Evolutionary conservation across 2,888 invertebrate genomes (phyloP).

Genomic region (Autographa gamma): DNA sequence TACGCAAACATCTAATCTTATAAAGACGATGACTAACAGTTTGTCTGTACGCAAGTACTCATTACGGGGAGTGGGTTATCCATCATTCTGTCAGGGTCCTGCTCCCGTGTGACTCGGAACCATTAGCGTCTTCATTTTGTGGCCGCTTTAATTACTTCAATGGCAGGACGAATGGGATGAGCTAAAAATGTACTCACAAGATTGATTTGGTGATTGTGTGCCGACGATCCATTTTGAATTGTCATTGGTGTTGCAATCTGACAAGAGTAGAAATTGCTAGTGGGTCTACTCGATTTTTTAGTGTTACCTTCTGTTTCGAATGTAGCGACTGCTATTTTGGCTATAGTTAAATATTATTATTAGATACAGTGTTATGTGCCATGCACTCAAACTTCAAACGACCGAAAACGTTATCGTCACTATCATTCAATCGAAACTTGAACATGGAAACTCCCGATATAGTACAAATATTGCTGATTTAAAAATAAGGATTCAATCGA

Average conservation of each 20-base stretch:
- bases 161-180: slow-evolving; percentile 36
- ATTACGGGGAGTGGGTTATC: slow-evolving; percentile 70
- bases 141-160: slow-evolving; percentile 64
- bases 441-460: slow-evolving; percentile 49
- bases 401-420: slow-evolving; percentile 18
- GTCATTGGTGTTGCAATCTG: not conserved
- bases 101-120: slow-evolving; percentile 63
- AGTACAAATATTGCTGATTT: slow-evolving; percentile 52
- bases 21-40: slow-evolving; percentile 56
- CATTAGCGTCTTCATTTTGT: slow-evolving; percentile 67
- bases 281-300: not conserved
- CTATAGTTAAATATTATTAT: too few relatives aligned
- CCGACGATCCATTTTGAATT: slow-evolving; percentile 1
- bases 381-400: not conserved
- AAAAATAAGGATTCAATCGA: slow-evolving; percentile 48
- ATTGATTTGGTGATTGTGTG: slow-evolving; percentile 4
- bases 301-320: not conserved
- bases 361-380: not conserved
- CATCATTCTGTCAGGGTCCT: slow-evolving; percentile 71
- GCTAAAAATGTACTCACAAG: slow-evolving; percentile 29
- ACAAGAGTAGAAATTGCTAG: not conserved
- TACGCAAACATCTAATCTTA: slow-evolving; percentile 55
- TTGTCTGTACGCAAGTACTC: slow-evolving; percentile 63
- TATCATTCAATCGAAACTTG: slow-evolving; percentile 34
- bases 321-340: not conserved